These are phyloP conservation scores for Ephialtes manifestator DNA, from an alignment of 2,888 invertebrate genomes.

Conservation along the genomic window DNA sequence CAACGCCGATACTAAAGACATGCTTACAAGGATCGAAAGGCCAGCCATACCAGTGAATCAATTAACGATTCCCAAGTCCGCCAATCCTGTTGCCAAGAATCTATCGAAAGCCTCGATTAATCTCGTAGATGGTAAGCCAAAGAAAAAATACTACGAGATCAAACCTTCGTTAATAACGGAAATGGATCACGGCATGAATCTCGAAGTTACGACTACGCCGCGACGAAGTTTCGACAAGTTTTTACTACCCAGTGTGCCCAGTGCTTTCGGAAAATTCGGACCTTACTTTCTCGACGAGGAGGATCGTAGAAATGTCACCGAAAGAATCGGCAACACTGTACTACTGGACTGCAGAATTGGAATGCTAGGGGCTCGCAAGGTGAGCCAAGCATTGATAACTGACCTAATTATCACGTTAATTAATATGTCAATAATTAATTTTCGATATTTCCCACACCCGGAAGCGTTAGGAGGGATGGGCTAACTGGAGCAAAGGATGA, in stretches of 20 bases:
- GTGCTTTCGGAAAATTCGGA: slow-evolving; percentile 85
- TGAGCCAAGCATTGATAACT: slow-evolving; percentile 79
- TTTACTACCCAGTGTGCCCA: slow-evolving; percentile 81
- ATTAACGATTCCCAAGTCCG: slow-evolving; percentile 41
- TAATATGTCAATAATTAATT: slow-evolving; percentile 48
- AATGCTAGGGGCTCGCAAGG: slow-evolving; percentile 88
- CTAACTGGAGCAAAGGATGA: slow-evolving; percentile 54
- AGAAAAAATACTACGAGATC: slow-evolving; percentile 82
- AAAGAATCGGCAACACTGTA: slow-evolving; percentile 88
- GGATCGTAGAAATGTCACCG: slow-evolving; percentile 87
- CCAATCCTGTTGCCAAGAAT: slow-evolving; percentile 66
- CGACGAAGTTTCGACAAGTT: slow-evolving; percentile 66
- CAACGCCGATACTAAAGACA: not conserved
- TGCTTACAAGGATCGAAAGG: not conserved
- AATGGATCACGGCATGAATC: slow-evolving; percentile 70
- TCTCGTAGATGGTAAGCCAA: slow-evolving; percentile 75
- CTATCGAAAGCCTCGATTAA: slow-evolving; percentile 75
- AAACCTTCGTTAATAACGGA: slow-evolving; percentile 81
- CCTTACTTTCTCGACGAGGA: slow-evolving; percentile 89
- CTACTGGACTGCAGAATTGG: slow-evolving; percentile 88
- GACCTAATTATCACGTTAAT: slow-evolving; percentile 17
- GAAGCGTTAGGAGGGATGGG: not conserved
- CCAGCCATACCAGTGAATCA: slow-evolving; percentile 41
- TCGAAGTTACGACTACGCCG: slow-evolving; percentile 59
- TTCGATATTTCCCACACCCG: slow-evolving; percentile 29